Conservation (phyloP, 2,797 vertebrate genomes). For the Crotalus adamanteus region DNA sequence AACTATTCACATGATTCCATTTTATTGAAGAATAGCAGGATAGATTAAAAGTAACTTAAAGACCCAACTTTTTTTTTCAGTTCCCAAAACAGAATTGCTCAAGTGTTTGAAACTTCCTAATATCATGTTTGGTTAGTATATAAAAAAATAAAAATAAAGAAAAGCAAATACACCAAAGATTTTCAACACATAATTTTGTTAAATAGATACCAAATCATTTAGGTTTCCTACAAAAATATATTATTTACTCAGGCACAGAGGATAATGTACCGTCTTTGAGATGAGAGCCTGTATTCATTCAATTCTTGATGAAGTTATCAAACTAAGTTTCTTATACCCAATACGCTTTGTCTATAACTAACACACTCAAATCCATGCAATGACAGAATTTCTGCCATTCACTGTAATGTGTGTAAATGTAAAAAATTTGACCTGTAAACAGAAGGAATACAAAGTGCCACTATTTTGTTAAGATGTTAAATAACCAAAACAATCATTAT, state of each 20-base stretch:
- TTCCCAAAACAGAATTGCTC: background rate
- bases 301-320: constrained; percentile 2
- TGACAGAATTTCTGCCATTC: constrained; percentile 44
- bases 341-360: constrained; percentile 44
- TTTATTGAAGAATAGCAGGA: background rate
- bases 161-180: constrained; percentile 12
- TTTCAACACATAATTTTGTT: constrained; percentile 19
- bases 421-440: constrained; percentile 16
- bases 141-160: background rate
- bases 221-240: constrained; percentile 41
- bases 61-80: background rate
- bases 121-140: background rate
- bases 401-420: constrained; percentile 35
- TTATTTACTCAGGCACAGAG: constrained; percentile 52
- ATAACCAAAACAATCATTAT: background rate
- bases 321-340: constrained; percentile 12
- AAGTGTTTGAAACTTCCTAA: background rate
- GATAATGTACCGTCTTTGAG: constrained; percentile 47
- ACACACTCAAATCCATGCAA: constrained; percentile 61
- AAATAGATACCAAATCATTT: constrained; percentile 33
- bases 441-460: constrained; percentile 56
- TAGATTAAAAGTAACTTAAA: background rate
- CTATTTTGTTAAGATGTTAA: constrained; percentile 28
- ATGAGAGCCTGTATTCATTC: constrained; percentile 54
- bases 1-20: background rate